Evolutionary conservation across 2,797 vertebrate species (phyloP), one percentile per base, ranked within the genome.

Genomic region (Falco cherrug): DNA sequence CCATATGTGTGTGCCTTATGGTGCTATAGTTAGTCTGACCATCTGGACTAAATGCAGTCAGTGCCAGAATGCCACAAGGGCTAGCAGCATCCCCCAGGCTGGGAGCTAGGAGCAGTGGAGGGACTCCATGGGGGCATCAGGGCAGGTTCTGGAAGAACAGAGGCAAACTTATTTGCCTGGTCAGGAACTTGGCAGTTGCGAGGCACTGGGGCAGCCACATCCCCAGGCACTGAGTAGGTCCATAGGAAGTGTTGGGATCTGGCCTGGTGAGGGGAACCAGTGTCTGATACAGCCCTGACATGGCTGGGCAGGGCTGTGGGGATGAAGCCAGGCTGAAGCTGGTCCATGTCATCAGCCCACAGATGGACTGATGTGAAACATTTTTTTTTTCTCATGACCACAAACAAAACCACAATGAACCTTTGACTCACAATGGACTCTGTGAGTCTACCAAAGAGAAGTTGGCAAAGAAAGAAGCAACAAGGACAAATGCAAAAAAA

Each of bases 161-260:
- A 79, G 11, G 11, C 12, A 8, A 6, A 53, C 6, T 1, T 4
- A 17, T 13, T 14, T 31, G 9, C 22, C 13, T 25, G 70, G 8
- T 0, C 39, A 85, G 29, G 28, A 51, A 10, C 14, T 9, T 4
- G 21, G 28, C 9, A 71, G 10, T 6, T 0, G 0, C 10, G 5
- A 11, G 22, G 5, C 25, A 29, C 29, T 16, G 20, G 5, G 37
- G 11, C 21, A 77, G 19, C 29, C 16, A 1, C 9, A 69, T 11
- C 5, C 9, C 8, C 15, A 16, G 12, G 21, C 16, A 29, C 5
- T 4, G 8, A 16, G 18, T 39, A 88, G 21, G 33, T 80, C 31
- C 28, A 16, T 0, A 19, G 15, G 17, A 5, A 39, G 10, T 9
- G 5, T 54, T 21, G 60, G 24, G 7, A 68, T 37, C 10, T 16